Evolutionary conservation across 2,113 vertebrate genomes (phyloP).

Genomic region (Sminthopsis crassicaudata): DNA sequence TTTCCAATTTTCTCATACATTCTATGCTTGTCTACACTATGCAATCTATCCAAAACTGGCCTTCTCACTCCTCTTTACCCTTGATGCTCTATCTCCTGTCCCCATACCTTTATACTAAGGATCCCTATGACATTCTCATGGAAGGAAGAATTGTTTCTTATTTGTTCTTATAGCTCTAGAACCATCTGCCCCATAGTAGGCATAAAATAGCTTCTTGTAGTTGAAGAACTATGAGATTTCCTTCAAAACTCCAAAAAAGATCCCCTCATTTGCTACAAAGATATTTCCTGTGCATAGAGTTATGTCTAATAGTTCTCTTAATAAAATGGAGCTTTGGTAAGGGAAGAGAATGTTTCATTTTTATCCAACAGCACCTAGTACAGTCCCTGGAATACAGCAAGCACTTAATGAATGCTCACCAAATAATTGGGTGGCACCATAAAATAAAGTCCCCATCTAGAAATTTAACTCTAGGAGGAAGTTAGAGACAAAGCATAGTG

Average conservation of each 20-base stretch:
- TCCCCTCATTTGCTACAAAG: neutral
- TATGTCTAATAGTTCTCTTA: neutral
- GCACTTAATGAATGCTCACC: neutral
- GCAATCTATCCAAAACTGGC: neutral
- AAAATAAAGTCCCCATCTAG: neutral
- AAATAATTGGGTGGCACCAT: neutral
- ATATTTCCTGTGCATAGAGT: neutral
- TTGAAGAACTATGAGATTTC: neutral
- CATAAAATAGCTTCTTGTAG: neutral
- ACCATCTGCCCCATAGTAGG: neutral
- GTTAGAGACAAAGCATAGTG: neutral
- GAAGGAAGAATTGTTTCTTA: neutral
- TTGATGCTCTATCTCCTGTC: neutral
- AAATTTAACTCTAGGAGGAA: neutral
- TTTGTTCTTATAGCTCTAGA: neutral
- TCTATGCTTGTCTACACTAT: neutral
- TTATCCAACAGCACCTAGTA: neutral
- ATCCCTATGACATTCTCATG: neutral
- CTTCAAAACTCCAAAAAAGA: neutral
- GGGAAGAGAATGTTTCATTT: neutral
- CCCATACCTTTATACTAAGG: neutral
- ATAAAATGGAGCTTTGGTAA: neutral
- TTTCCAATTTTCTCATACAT: neutral
- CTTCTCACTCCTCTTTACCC: neutral
- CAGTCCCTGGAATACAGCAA: neutral